A percentile compares a stretch with the other conserved stretches of the same genome.
Evolutionary conservation across 2,888 invertebrate genomes (phyloP).

Genomic region (Galerucella calmariensis): DNA sequence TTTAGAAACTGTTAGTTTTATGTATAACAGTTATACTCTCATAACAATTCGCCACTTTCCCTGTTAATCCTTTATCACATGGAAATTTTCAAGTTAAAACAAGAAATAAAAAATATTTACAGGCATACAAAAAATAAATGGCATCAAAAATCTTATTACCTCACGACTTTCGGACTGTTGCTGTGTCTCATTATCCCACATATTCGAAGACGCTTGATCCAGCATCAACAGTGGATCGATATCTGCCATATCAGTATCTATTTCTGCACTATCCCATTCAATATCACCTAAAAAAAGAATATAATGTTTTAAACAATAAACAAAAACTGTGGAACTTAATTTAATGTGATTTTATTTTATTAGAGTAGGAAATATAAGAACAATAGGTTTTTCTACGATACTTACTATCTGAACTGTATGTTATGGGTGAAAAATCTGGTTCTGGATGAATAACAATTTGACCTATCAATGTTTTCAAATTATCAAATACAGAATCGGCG

Average conservation of each 20-base stretch:
- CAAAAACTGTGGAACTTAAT: not conserved
- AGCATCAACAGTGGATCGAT: conserved; percentile 47
- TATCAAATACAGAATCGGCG: conserved; percentile 79
- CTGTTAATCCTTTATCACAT: too few relatives aligned
- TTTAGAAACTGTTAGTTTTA: too few relatives aligned
- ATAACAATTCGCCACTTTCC: too few relatives aligned
- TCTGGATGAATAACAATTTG: conserved; percentile 72
- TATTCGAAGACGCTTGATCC: conserved; percentile 38
- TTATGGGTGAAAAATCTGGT: conserved; percentile 67
- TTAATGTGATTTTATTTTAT: not conserved
- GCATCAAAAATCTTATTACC: not conserved
- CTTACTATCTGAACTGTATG: conserved; percentile 76
- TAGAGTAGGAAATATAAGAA: conserved; percentile 1
- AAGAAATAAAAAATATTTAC: too few relatives aligned
- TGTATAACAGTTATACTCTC: too few relatives aligned
- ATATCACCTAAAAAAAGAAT: conserved; percentile 69
- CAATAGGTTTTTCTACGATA: conserved; percentile 34
- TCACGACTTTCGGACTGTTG: conserved; percentile 42
- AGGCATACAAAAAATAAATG: too few relatives aligned
- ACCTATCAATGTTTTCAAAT: conserved; percentile 77
- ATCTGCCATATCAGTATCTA: conserved; percentile 67
- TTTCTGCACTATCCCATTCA: conserved; percentile 80
- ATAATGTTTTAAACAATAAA: not conserved
- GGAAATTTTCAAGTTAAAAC: too few relatives aligned
- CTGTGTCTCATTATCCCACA: conserved; percentile 34